Evolutionary conservation across 2,113 vertebrate species (phyloP), one percentile per base, ranked within the genome.

Genomic region (Pollachius pollachius): DNA sequence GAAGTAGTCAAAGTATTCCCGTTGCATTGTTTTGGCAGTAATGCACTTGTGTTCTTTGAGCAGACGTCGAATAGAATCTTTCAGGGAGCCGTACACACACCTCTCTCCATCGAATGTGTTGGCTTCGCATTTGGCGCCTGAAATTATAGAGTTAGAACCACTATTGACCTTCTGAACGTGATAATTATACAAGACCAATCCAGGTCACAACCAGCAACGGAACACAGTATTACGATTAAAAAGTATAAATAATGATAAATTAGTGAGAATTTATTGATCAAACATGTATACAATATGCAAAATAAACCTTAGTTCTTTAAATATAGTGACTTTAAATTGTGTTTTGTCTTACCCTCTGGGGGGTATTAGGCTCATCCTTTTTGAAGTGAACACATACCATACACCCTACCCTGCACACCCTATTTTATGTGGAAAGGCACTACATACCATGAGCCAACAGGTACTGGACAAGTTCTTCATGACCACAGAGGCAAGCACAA

Each of bases 31-130:
- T 25, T 94, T 93, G 7, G 94, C 90, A 0, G 94, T 94, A 87
- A 99, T 95, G 65, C 96, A 96, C 70, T 98, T 97, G 80, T 97
- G 99, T 15, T 98, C 96, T 15, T 94, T 96, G 76, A 99, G 89
- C 62, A 96, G 88, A 3, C 94, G 91, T 12, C 94, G 94, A 77
- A 99, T 95, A 37, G 94, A 86, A 17, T 98, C 97, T 0, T 87
- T 99, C 82, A 98, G 84, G 0, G 95, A 96, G 25, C 96, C 95
- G 0, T 98, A 99, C 70, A 98, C 87, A 73, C 96, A 99, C 13
- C 96, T 90, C 5, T 98, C 97, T 0, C 96, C 96, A 27, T 99
- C 96, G 65, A 99, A 99, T 0, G 97, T 99, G 92, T 98, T 99
- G 72, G 94, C 96, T 81, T 98, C 96, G 65, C 96, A 98, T 84